Evolutionary conservation across 2,797 vertebrate species (phyloP), one percentile per base, ranked within the genome.

Genomic region (Glyptemys insculpta): DNA sequence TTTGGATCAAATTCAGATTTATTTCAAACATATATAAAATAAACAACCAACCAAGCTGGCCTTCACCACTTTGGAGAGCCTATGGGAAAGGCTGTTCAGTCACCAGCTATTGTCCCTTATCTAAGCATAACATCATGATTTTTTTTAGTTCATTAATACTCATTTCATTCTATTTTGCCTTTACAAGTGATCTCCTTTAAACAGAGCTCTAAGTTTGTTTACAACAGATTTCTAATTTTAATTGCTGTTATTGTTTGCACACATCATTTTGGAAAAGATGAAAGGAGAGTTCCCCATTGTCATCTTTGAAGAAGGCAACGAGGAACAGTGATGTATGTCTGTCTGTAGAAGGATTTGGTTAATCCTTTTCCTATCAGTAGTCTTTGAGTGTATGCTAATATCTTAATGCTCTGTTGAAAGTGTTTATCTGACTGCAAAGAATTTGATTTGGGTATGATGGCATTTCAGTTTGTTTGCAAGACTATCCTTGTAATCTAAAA

Each of bases 281-380:
- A 65, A 65, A 53, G 10, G 10, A 53, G n/a, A n/a, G 12, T 52
- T 92, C 68, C 19, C 37, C 31, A 34, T 56, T 15, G 49, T 53
- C 31, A 15, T 47, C 37, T 15, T 84, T 72, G 68, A 41, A 76
- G 12, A 54, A 91, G 76, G 15, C 53, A 50, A 37, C 25, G 25
- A 84, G 12, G 2, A 79, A 34, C 56, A 80, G 59, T 68, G 80
- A 54, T 49, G n/a, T 19, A 54, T 90, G 65, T 83, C 4, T 52
- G 56, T 50, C 23, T 81, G 16, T 81, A 27, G 50, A 87, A 9
- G 52, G n/a, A 92, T 90, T 82, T 92, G 81, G 81, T 41, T 86
- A 82, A 94, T 85, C 49, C 34, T 79, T 95, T 93, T 83, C 88
- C 90, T 95, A 95, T 87, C 76, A 53, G 25, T 68, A 85, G 56